Base-by-base conservation (phyloP, 1,140 invertebrate species). In the Reticulitermes speratus region DNA sequence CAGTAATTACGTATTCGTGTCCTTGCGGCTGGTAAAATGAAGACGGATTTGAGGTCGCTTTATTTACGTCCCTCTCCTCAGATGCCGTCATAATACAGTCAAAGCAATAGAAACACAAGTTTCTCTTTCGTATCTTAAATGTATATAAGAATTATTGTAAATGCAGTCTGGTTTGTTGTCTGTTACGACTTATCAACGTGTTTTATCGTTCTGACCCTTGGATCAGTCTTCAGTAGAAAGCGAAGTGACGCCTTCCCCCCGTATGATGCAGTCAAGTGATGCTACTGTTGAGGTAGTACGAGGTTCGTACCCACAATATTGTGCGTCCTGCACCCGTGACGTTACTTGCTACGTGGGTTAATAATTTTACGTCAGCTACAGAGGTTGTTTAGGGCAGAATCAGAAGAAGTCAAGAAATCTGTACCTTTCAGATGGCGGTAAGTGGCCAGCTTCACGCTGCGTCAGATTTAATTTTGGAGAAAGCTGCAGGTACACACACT, bases 161-260 rank as follows among this genome's bases (percentile, higher is more conserved):
- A n/a, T 75, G 65, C 65, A 75, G 65, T 75, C 65, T 75, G 65
- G 9, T 75, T 75, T 75, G 65, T 75, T n/a, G 65, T 75, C 65
- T 75, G 65, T n/a, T 55, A 55, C 52, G 52, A 55, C 3, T 55
- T 55, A 55, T 55, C 52, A 21, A 55, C 52, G 52, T 55, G 52
- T 55, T 55, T 75, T 75, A 75, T 75, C 65, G 1, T 30, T 30
- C 65, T 75, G 65, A 75, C 65, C 65, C 65, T 30, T 75, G 65
- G 65, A 75, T 30, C 65, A 75, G 38, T 38, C 38, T 38, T 38
- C 38, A 38, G 52, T 55, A 16, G 11, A 55, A 21, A 55, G 19
- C 52, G 19, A 55, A n/a, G n/a, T 25, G n/a, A 30, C 25, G 65
- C 7, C 65, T 30, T 25, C n/a, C 65, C 52, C 52, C 45, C 45